phyloP scores from a whole-genome alignment of 2,797 vertebrate genomes.

The Gallirallus australis region DNA sequence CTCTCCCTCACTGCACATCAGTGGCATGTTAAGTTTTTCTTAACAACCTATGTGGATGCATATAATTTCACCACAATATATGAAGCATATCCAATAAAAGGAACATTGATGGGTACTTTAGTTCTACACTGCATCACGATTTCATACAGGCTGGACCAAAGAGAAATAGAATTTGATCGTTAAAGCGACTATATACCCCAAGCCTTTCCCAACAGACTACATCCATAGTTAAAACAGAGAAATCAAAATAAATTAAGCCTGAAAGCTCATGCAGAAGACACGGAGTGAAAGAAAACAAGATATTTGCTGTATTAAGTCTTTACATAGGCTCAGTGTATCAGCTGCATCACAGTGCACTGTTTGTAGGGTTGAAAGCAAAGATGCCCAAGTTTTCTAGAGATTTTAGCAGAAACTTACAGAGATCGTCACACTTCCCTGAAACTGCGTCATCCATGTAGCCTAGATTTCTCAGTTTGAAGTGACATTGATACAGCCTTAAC shows the following conservation, averaged over 20 bases:
- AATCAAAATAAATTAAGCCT: slow-evolving; percentile 37
- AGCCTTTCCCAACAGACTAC: slow-evolving; percentile 6
- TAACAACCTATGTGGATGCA: slow-evolving; percentile 73
- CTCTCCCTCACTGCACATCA: slow-evolving; percentile 77
- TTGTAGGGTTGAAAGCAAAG: background rate
- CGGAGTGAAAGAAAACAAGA: background rate
- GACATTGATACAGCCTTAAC: background rate
- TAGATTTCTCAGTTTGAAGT: background rate
- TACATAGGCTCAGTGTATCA: background rate
- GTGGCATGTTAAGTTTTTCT: slow-evolving; percentile 77
- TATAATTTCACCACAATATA: slow-evolving; percentile 77
- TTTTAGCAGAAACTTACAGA: background rate
- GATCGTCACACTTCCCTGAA: background rate
- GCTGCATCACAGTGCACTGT: background rate
- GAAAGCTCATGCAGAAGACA: background rate
- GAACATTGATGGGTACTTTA: slow-evolving; percentile 75
- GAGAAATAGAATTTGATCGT: slow-evolving; percentile 67
- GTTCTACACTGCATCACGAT: slow-evolving; percentile 70
- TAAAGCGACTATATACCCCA: slow-evolving; percentile 50
- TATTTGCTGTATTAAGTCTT: background rate
- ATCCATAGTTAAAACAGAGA: slow-evolving; percentile 29
- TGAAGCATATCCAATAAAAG: slow-evolving; percentile 80
- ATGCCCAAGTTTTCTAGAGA: background rate
- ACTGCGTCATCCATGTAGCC: background rate
- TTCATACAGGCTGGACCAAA: slow-evolving; percentile 72